Evolutionary conservation across 2,888 invertebrate species (phyloP), one percentile per base, ranked within the genome.

Genomic region (Eristalis tenax): DNA sequence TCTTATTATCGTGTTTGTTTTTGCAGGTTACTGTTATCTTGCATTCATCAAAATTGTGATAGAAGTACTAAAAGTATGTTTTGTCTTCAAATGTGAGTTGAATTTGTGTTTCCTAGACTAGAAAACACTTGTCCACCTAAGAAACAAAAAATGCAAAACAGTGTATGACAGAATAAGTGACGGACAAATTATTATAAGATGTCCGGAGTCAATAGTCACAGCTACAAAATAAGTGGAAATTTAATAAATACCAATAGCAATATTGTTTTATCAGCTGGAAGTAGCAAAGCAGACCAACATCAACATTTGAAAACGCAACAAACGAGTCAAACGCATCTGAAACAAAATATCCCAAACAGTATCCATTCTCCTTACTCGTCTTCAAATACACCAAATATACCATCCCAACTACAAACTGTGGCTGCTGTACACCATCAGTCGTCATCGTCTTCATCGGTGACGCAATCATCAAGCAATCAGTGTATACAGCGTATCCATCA

Each of bases 401-500:
- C 79, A 10, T 74, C 79, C 89, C 93, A 93, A 89, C 90, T 92
- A 71, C 92, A 92, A 89, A 92, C 92, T 57, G 90, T 92, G 85
- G 91, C 92, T 86, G 91, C 92, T 88, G 91, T 92, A 88, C 92
- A 93, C 86, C 91, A 92, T 88, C 90, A 90, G 69, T 18, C 88
- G 88, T 64, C 89, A 87, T 65, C 89, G 80, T 71, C 82, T 86
- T 68, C 89, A 88, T 74, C 89, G 82, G 75, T 78, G 66, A 8
- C 89, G 82, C 73, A 77, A 88, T 40, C 89, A 79, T 68, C 89
- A 87, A 81, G 28, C 77, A 90, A 89, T 81, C 81, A 89, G 84
- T 88, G 88, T 79, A 80, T 68, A 61, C 90, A 79, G 77, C 90
- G 88, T 74, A 89, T 66, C 26, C 87, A 77, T 57, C 86, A 79